A percentile compares a stretch with the other conserved stretches of the same genome.
Conservation (phyloP, 2,888 invertebrate genomes). For the Tillus elongatus region DNA sequence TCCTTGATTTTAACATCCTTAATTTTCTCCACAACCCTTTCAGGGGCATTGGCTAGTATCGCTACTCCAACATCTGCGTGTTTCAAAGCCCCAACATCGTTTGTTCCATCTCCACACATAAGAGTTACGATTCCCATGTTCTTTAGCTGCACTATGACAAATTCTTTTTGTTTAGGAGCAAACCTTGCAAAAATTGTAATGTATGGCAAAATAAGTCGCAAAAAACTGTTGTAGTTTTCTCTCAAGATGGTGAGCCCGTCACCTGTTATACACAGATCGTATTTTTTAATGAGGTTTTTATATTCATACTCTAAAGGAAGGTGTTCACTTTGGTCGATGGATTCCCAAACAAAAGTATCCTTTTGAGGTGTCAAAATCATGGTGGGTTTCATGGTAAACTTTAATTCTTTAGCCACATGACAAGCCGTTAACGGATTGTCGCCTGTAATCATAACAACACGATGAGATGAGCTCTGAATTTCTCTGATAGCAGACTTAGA, state of each 20-base stretch:
- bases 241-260: conserved; percentile 70
- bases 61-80: conserved; percentile 97
- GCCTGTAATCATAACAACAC: conserved; percentile 98
- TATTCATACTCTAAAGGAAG: conserved; percentile 44
- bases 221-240: conserved; percentile 51
- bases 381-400: conserved; percentile 69
- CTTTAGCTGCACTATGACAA: conserved; percentile 82
- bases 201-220: conserved; percentile 69
- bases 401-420: conserved; percentile 90
- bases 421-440: conserved; percentile 99
- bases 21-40: conserved; percentile 40
- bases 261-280: conserved; percentile 93
- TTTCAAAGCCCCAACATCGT: conserved; percentile 97
- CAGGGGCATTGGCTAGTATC: conserved; percentile 74
- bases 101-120: conserved; percentile 99
- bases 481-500: conserved; percentile 93
- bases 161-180: conserved; percentile 98
- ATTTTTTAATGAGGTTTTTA: conserved; percentile 56
- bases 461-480: conserved; percentile 87
- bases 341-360: conserved; percentile 66
- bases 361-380: conserved; percentile 52
- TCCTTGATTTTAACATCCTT: conserved; percentile 34
- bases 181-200: conserved; percentile 92
- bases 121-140: conserved; percentile 79
- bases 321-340: conserved; percentile 56